Evolutionary conservation across 1,140 invertebrate species (phyloP).

Genomic region (Triops cancriformis): DNA sequence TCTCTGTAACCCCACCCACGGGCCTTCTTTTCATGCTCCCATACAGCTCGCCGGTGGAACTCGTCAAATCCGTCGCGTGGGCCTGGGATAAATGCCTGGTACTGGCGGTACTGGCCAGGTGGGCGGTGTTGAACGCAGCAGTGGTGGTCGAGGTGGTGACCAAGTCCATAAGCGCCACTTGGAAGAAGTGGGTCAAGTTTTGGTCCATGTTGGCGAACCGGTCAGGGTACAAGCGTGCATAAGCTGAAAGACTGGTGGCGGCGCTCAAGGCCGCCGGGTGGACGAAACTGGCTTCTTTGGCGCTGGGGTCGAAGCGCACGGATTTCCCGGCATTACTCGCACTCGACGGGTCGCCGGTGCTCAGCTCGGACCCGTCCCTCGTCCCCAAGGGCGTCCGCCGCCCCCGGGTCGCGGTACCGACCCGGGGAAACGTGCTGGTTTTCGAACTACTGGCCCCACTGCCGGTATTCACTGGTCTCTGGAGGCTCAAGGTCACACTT

Average conservation of each 20-base stretch:
- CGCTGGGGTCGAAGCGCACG: background rate
- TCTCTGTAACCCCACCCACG: background rate
- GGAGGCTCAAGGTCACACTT: too few species aligned
- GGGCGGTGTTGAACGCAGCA: too few species aligned
- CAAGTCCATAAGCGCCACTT: background rate
- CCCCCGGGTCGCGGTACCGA: too few species aligned
- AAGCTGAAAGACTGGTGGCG: background rate
- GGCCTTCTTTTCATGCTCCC: background rate
- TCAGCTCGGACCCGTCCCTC: background rate
- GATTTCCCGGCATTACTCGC: background rate
- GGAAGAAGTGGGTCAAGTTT: background rate
- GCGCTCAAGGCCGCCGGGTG: background rate
- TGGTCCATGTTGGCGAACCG: background rate
- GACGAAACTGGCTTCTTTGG: background rate
- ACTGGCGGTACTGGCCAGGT: background rate
- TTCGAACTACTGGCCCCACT: too few species aligned
- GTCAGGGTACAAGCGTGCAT: slow-evolving; percentile 8
- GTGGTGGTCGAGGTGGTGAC: background rate
- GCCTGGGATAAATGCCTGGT: background rate
- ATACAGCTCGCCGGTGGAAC: background rate
- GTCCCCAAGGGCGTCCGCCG: background rate
- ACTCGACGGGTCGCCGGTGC: background rate
- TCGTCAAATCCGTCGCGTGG: background rate
- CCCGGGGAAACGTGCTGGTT: too few species aligned
- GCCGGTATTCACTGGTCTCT: too few species aligned